Base-by-base conservation (phyloP, 2,888 invertebrate species). In the Sesamia inferens region DNA sequence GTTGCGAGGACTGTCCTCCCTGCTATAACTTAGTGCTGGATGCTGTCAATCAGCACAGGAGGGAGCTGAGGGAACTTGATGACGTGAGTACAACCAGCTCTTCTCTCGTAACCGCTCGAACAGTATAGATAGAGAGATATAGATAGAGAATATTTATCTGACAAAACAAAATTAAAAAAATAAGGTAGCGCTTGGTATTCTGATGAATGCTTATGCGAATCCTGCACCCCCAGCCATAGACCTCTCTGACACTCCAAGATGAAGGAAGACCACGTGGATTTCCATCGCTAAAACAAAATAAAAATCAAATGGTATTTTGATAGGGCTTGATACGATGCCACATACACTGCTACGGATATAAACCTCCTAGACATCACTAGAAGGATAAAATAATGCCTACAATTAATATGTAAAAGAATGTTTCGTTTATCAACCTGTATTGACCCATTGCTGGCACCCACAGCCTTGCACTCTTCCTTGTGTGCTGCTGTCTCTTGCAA, bases 1-100 rank as follows among this genome's bases (percentile, higher is more conserved):
- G 99, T 22, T 99, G 99, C 87, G 96, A 98, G 64, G 98, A 99
- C 89, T 99, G 99, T 91, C 99, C 99, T 0, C 97, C 98, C 14
- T 99, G 99, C 93, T 99, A 99, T 93, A 98, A 98, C 91, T 96
- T 99, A 14, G 99, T 99, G 0, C 98, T 98, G 90, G 98, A 98
- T 76, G 98, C 98, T 0, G 98, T 98, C 11, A 97, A 98, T 89
- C 95, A 96, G 13, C 99, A 99, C 88, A 96, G 98, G 74, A 94
- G 92, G 42, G 98, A 98, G 87, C 94, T 99, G 67, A 95, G 96
- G 4, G 97, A 98, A 74, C 96, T 99, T 44, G 97, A 98, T 84
- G 97, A 97, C 70, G 97, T 98, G 74, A 89, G 90, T 75, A 31
- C 62, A 62, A 42, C 11, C 16, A 72, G 31, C 16, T 4, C 16